Percentiles rank a stretch among this genome's conserved stretches.
Evolutionary conservation across 1,140 invertebrate genomes (phyloP).

Genomic region (Brachionus koreanus): DNA sequence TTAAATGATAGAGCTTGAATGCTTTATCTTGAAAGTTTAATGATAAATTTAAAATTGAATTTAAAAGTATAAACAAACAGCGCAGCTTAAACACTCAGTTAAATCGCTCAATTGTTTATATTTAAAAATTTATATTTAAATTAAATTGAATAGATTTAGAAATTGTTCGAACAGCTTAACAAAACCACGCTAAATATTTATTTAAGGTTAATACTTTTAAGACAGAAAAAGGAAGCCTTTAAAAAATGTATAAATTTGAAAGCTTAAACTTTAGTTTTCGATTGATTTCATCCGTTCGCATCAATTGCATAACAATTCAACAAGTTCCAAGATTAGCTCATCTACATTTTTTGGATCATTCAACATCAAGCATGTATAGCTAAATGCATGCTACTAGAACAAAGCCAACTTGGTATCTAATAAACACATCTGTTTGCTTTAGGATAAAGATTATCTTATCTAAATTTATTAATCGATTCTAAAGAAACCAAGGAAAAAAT

Average conservation of each 20-base stretch:
- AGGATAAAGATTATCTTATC: conserved; percentile 37
- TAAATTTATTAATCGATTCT: conserved; percentile 17
- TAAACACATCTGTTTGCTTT: conserved; percentile 36
- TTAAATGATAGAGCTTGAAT: background rate
- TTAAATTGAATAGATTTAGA: background rate
- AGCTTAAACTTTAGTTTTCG: background rate
- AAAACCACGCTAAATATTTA: background rate
- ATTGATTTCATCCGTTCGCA: conserved; percentile 1
- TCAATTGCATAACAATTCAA: background rate
- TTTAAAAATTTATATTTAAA: background rate
- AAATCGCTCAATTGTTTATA: conserved; percentile 3
- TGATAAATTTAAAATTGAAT: background rate
- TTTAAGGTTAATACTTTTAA: background rate
- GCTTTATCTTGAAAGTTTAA: background rate
- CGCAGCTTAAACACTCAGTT: background rate
- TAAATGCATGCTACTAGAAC: background rate
- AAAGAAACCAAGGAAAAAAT: background rate
- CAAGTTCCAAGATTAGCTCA: background rate
- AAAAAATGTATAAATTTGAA: background rate
- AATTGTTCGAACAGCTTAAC: background rate
- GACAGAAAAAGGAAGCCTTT: background rate
- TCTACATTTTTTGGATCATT: background rate
- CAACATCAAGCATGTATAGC: background rate
- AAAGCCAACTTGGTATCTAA: conserved; percentile 18
- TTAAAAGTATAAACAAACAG: background rate